A percentile compares a stretch with the other conserved stretches of the same genome.
These are phyloP conservation scores for Nematostella vectensis DNA, from an alignment of 92 coral and sea anemone genomes.

Conservation along the genomic window DNA sequence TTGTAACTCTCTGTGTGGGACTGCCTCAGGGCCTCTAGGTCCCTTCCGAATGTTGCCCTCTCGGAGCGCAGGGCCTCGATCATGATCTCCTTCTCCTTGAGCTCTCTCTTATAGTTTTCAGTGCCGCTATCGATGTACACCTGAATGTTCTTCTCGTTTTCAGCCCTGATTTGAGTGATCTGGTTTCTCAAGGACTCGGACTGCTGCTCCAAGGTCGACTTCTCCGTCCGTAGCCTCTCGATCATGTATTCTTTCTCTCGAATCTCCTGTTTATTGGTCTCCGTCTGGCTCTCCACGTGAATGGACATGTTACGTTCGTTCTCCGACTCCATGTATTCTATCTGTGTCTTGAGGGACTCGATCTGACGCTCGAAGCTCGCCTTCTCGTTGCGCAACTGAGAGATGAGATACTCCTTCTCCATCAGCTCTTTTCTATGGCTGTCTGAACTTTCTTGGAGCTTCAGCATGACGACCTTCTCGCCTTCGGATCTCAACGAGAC, in stretches of 20 bases:
- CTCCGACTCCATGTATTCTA: neutral
- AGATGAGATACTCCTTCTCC: slow-evolving; percentile 4
- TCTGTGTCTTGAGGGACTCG: slow-evolving; percentile 1
- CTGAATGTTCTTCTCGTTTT: neutral
- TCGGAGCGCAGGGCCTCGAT: neutral
- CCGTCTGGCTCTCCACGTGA: slow-evolving; percentile 3
- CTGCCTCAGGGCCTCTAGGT: neutral
- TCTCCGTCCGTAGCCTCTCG: slow-evolving; percentile 1
- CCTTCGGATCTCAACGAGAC: neutral
- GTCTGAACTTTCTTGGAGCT: neutral
- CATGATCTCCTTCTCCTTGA: slow-evolving; percentile 4
- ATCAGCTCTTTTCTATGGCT: neutral
- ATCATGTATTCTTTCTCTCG: slow-evolving; percentile 2
- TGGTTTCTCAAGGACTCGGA: neutral
- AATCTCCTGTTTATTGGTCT: neutral
- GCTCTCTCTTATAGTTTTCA: neutral
- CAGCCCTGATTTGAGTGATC: neutral
- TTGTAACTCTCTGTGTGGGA: neutral
- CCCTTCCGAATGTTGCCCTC: neutral
- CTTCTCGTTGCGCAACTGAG: neutral
- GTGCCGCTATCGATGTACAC: neutral
- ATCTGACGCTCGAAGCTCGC: slow-evolving; percentile 1
- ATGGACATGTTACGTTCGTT: slow-evolving; percentile 1
- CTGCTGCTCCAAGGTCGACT: neutral
- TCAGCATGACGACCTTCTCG: neutral